These are phyloP conservation scores for Phalera bucephala DNA, from an alignment of 2,888 invertebrate species.

Conservation along the genomic window DNA sequence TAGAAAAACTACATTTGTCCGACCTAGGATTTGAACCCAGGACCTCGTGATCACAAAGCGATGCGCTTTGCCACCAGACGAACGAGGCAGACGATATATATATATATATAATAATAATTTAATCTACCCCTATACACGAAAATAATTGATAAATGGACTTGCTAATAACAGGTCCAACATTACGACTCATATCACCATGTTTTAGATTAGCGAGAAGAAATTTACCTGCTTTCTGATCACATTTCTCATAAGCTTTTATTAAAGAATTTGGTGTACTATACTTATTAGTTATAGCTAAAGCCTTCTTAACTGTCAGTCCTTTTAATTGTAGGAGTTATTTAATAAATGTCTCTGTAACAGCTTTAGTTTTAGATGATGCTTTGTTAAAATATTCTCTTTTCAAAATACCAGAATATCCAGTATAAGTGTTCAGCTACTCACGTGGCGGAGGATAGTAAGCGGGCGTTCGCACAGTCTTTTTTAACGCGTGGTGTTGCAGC, in stretches of 20 bases:
- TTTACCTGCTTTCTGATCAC: constrained; percentile 74
- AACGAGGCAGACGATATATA: too few species aligned
- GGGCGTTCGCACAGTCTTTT: too few species aligned
- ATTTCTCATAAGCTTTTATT: constrained; percentile 63
- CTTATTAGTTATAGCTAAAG: constrained; percentile 88
- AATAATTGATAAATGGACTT: constrained; percentile 85
- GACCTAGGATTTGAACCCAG: too few species aligned
- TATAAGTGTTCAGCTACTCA: too few species aligned
- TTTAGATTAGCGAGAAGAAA: constrained; percentile 84
- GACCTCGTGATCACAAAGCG: too few species aligned
- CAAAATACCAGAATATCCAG: too few species aligned
- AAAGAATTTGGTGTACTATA: constrained; percentile 88
- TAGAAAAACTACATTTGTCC: too few species aligned
- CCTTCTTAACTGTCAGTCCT: constrained; percentile 93
- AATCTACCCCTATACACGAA: too few species aligned
- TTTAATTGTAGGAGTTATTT: constrained; percentile 92
- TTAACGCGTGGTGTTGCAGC: too few species aligned
- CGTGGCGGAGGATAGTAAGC: too few species aligned
- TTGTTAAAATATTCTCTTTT: constrained; percentile 91
- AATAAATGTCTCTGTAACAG: constrained; percentile 91
- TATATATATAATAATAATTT: too few species aligned
- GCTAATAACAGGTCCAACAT: constrained; percentile 87
- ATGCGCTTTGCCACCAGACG: too few species aligned
- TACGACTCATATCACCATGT: constrained; percentile 82
- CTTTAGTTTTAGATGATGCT: constrained; percentile 87